Evolutionary conservation across 2,797 vertebrate species (phyloP), one percentile per base, ranked within the genome.

Genomic region (Nyctibius grandis): DNA sequence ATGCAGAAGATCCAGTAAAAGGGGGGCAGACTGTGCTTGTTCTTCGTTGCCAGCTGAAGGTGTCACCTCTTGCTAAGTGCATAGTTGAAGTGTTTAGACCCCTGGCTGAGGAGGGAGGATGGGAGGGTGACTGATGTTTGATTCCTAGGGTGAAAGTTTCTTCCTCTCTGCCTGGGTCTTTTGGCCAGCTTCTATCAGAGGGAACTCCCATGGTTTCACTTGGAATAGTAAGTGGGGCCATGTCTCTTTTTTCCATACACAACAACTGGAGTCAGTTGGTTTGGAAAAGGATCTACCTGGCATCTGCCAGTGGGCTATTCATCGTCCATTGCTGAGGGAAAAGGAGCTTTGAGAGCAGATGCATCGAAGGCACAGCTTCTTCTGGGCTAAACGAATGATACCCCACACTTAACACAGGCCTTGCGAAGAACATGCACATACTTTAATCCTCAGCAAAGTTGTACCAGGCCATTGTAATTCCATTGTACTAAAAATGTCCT

Each of bases 401-500:
- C 6, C 74, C n/a, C 29, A 26, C 25, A 12, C 38, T 69, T 8
- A 42, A 45, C 67, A 13, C 36, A 51, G 79, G 65, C 64, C 57
- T 38, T 61, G 80, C 61, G 61, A 8, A 75, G 69, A 74, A 7
- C 33, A 13, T 9, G n/a, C 67, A 11, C 20, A 0, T 12, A 5
- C 50, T 69, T 75, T 20, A 63, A 65, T 69, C 53, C 38, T 69
- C 70, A 63, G 20, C 57, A 20, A 17, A 7, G 0, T 19, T 56
- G 29, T n/a, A 69, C 29, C 29, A 53, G 60, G 72, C 77, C 36
- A 16, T 14, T 74, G 63, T 48, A 42, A 82, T 47, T 67, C 56
- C 88, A 57, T 20, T 28, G 68, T 50, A 22, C 68, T 78, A 74
- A 88, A 92, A 90, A 60, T 5, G 54, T 51, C 83, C 73, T 92